Base-by-base conservation (phyloP, 92 coral and sea anemone genomes). In the Porites evermanni region DNA sequence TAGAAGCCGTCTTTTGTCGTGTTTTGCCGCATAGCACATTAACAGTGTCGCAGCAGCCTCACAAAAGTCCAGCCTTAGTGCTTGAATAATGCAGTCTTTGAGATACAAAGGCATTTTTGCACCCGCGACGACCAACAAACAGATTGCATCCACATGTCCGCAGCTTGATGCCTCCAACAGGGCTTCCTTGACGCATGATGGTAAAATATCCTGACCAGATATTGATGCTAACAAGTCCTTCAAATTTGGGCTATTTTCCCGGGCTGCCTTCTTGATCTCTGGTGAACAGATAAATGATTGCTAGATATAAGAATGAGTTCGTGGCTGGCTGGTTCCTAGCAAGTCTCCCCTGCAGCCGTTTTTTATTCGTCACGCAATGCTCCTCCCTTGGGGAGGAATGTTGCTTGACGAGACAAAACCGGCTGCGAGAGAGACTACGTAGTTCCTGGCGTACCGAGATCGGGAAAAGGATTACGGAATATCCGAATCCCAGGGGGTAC, bases 251-350 rank as follows among this genome's bases (percentile, higher is more conserved):
- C 83, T 84, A 70, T 94, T 90, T 8, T 95, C 97, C 21, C 79
- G 79, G n/a, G 99, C 98, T 67, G 94, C 90, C 64, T 79, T 91
- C 86, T 91, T 92, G 70, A 97, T 91, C 83, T 95, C 99, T 97
- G 82, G 56, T 0, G 20, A 10, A 12, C 21, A 26, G 67, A 26
- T 18, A 11, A 56, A 56, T 10, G 29, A 58, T 75, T 26, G 7
- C 60, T 11, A 14, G 11, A 56, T 56, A 14, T 8, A 8, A 2
- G 13, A 9, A 56, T 14, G 12, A 56, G 60, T 14, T 13, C 60
- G 0, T 32, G 38, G 29, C 29, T 1, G 29, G 29, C 29, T 24
- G 29, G 29, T 24, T n/a, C n/a, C n/a, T n/a, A n/a, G n/a, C n/a
- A n/a, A n/a, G n/a, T n/a, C n/a, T n/a, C n/a, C n/a, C n/a, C n/a